These are phyloP conservation scores for Pelusios castaneus DNA, from an alignment of 2,113 vertebrate species.

Conservation along the genomic window DNA sequence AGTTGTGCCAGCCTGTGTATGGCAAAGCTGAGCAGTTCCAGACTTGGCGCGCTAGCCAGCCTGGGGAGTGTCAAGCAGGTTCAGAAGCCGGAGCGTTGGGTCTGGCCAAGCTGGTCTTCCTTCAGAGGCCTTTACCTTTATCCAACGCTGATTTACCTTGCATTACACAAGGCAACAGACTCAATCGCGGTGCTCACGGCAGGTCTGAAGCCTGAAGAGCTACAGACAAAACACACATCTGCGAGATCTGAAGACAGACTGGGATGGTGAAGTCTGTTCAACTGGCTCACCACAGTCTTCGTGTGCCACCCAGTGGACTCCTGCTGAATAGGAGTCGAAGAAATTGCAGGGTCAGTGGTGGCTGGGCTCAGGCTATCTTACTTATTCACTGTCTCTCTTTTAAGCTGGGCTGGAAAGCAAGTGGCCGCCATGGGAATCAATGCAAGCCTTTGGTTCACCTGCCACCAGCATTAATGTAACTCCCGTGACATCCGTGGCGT, in stretches of 20 bases:
- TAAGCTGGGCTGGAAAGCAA: background rate
- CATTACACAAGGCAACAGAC: background rate
- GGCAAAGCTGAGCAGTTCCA: too few relatives aligned
- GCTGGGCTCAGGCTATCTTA: background rate
- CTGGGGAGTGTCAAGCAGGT: background rate
- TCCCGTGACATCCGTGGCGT: background rate
- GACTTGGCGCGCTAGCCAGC: too few relatives aligned
- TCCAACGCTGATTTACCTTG: background rate
- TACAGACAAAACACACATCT: background rate
- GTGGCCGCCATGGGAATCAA: background rate
- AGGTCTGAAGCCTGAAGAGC: background rate
- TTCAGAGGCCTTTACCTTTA: background rate
- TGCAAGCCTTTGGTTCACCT: background rate
- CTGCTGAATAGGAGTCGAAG: background rate
- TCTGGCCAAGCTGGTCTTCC: background rate
- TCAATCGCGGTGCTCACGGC: background rate
- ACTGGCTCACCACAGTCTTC: background rate
- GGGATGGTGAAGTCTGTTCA: background rate
- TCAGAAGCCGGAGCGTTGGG: background rate
- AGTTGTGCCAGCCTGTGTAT: background rate
- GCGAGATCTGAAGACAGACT: background rate
- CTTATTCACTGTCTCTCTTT: background rate
- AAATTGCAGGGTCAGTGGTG: too few relatives aligned
- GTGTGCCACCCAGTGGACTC: background rate
- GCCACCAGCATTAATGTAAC: background rate